phyloP scores from a whole-genome alignment of 2,113 vertebrate genomes.

The Sphyrna mokarran region DNA sequence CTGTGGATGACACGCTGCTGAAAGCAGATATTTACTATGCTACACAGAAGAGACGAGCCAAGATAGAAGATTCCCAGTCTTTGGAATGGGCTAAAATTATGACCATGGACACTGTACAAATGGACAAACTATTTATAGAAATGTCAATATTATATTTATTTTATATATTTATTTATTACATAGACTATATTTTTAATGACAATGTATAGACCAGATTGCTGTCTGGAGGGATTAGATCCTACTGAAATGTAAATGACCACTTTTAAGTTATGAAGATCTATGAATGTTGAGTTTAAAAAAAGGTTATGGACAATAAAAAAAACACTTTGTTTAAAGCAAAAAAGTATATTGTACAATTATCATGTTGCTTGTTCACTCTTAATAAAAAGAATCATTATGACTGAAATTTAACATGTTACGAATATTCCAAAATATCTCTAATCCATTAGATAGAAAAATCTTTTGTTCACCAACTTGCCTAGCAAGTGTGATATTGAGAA shows the following conservation, averaged over 20 bases:
- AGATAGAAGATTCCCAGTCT: conserved; percentile 60
- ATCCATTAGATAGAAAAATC: neutral
- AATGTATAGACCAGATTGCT: conserved; percentile 69
- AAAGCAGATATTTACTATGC: conserved; percentile 45
- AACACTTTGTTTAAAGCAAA: conserved; percentile 32
- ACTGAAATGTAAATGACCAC: conserved; percentile 56
- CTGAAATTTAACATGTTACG: conserved; percentile 55
- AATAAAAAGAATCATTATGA: conserved; percentile 46
- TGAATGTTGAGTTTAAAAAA: conserved; percentile 53
- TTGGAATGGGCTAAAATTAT: conserved; percentile 71
- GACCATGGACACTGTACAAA: conserved; percentile 87
- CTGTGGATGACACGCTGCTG: conserved; percentile 44
- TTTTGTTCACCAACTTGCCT: neutral
- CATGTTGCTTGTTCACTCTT: conserved; percentile 37
- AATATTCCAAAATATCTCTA: neutral
- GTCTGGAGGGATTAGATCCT: conserved; percentile 66
- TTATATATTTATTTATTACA: conserved; percentile 99
- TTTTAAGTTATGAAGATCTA: conserved; percentile 62
- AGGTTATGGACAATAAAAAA: conserved; percentile 30
- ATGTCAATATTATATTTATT: conserved; percentile 98
- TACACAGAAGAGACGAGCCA: conserved; percentile 50
- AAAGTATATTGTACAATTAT: conserved; percentile 36
- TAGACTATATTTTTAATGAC: conserved; percentile 78
- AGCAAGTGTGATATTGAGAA: neutral
- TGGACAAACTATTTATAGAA: conserved; percentile 95